Base-by-base conservation (phyloP, 2,888 invertebrate genomes). In the Chorisops tibialis region DNA sequence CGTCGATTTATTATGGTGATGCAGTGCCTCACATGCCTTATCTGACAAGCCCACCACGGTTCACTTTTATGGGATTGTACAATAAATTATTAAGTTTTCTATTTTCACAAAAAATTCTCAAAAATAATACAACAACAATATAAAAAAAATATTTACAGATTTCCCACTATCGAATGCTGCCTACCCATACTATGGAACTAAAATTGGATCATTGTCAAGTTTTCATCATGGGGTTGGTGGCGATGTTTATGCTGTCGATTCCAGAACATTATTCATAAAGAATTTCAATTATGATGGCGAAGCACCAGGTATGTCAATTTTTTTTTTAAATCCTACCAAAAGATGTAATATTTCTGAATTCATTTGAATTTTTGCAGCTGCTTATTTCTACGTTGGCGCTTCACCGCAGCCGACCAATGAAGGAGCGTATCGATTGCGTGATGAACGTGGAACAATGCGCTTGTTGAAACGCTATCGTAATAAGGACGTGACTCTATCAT, bases 211-310 rank as follows among this genome's bases (percentile, higher is more conserved):
- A 73, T 82, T 93, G 69, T 85, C 87, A 52, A 85, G 87, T 77
- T 81, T 91, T 68, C 88, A 93, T 77, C 93, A 93, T 77, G 89
- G 87, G 68, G 91, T 93, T 69, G 86, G 87, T 67, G 95, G 94
- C 9, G 86, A 87, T 71, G 91, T 94, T 59, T 94, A 85, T 78
- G 93, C 92, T 4, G 91, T 94, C 1, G 94, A 95, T 79, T 87
- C 91, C 54, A 82, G 91, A 71, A 95, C 94, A 54, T 78, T 95
- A 62, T 91, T 89, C 80, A 83, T 95, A 70, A 87, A 91, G 75
- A 89, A 90, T 80, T 93, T 94, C 79, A 88, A 86, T 67, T 95
- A 94, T 76, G 94, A 94, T 72, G 95, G 95, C 62, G 89, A 91
- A 77, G 94, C 92, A 51, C 93, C 94, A 75, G 89, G 93, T 93